phyloP scores from a whole-genome alignment of 2,797 vertebrate genomes.

The Sternotherus odoratus region DNA sequence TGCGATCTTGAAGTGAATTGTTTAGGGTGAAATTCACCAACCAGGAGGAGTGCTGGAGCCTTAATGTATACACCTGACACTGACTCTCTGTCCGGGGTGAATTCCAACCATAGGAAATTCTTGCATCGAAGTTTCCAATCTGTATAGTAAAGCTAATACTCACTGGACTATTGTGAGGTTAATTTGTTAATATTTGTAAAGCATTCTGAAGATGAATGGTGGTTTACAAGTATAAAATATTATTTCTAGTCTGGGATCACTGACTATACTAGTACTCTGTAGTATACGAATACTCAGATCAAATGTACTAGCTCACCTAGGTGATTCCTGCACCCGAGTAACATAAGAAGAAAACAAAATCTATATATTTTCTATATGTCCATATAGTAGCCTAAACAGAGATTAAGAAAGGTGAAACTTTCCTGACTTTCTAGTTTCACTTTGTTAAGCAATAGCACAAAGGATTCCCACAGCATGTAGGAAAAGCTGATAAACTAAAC shows the following conservation, averaged over 20 bases:
- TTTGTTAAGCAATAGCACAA: not conserved
- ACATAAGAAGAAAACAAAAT: not conserved
- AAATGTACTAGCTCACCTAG: rapidly evolving
- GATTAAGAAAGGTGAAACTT: constrained; percentile 3
- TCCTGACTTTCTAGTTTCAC: not conserved
- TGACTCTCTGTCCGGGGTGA: not conserved
- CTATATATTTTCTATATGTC: not conserved
- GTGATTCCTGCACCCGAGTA: not conserved
- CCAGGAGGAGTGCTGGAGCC: not conserved
- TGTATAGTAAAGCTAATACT: not conserved
- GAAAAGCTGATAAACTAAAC: not conserved
- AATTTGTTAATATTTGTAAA: rapidly evolving
- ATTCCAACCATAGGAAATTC: not conserved
- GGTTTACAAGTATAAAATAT: rapidly evolving
- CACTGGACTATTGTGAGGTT: not conserved
- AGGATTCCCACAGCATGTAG: not conserved
- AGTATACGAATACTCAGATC: rapidly evolving
- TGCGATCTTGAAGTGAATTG: not conserved
- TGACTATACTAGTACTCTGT: not conserved
- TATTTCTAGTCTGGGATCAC: not conserved
- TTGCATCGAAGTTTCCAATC: not conserved
- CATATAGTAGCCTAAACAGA: rapidly evolving
- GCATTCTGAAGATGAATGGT: not conserved
- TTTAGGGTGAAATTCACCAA: not conserved
- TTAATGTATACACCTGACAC: rapidly evolving